phyloP scores from a whole-genome alignment of 2,888 invertebrate species.

The Meteorus colon region DNA sequence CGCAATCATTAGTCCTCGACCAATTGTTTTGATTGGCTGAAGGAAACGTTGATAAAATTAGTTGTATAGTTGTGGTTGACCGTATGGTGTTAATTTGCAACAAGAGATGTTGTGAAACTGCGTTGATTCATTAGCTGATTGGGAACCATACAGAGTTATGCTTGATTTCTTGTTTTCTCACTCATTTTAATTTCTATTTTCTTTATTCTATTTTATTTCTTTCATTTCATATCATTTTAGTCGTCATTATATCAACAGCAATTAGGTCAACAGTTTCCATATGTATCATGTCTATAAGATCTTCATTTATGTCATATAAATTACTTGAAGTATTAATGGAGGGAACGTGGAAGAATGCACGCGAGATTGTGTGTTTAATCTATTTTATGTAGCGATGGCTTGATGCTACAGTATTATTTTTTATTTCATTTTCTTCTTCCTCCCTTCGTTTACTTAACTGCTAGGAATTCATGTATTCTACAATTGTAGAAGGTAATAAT shows the following conservation, averaged over 20 bases:
- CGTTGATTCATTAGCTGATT: constrained; percentile 44
- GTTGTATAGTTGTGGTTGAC: neutral
- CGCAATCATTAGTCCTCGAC: neutral
- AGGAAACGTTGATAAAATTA: neutral
- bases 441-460: too few relatives aligned
- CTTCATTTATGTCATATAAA: neutral
- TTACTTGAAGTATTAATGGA: constrained; percentile 2
- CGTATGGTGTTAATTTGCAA: constrained; percentile 21
- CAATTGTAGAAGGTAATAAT: too few relatives aligned
- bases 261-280: constrained; percentile 2
- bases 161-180: constrained; percentile 10
- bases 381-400: neutral
- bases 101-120: neutral
- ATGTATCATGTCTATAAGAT: constrained; percentile 8
- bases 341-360: constrained; percentile 9
- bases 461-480: too few relatives aligned
- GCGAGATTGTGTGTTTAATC: constrained; percentile 7
- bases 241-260: neutral
- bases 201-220: neutral
- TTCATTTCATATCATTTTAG: neutral
- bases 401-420: neutral
- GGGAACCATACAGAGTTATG: constrained; percentile 18
- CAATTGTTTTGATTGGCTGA: neutral
- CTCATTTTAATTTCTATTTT: too few relatives aligned
- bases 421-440: neutral